Percentiles rank a stretch among this genome's conserved stretches.
Evolutionary conservation across 2,888 invertebrate species (phyloP).

Genomic region (Deladenus siricidicola): DNA sequence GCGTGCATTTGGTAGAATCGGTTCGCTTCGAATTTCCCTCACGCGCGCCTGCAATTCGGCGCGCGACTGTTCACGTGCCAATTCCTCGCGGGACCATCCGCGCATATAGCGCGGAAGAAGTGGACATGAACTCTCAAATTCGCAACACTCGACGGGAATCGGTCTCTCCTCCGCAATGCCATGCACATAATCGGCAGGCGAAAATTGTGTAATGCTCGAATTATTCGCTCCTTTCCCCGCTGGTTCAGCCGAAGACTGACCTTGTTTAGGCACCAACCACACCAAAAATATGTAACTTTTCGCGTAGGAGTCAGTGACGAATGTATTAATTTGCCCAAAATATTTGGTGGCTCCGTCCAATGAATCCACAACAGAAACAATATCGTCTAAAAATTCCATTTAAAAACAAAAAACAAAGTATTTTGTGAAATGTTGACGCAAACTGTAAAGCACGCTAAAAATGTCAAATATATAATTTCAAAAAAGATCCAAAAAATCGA

Average conservation of each 20-base stretch:
- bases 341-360: neutral
- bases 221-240: neutral
- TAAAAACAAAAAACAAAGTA: neutral
- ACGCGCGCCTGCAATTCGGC: neutral
- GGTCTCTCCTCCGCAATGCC: constrained; percentile 14
- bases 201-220: neutral
- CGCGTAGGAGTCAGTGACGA: constrained; percentile 12
- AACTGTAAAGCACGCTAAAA: too few relatives aligned
- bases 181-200: constrained; percentile 6
- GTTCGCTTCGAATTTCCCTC: neutral
- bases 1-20: neutral
- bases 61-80: constrained; percentile 2
- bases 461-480: neutral
- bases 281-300: constrained; percentile 6
- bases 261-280: constrained; percentile 16
- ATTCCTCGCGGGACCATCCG: neutral
- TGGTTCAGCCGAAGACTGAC: neutral
- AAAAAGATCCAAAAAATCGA: neutral
- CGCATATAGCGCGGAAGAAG: constrained; percentile 11
- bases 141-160: constrained; percentile 9
- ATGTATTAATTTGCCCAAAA: constrained; percentile 13
- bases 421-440: too few relatives aligned
- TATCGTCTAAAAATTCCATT: constrained; percentile 11
- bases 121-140: neutral
- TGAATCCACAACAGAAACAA: constrained; percentile 10